These are phyloP conservation scores for Silurus glanis DNA, from an alignment of 2,113 vertebrate species.

Conservation along the genomic window DNA sequence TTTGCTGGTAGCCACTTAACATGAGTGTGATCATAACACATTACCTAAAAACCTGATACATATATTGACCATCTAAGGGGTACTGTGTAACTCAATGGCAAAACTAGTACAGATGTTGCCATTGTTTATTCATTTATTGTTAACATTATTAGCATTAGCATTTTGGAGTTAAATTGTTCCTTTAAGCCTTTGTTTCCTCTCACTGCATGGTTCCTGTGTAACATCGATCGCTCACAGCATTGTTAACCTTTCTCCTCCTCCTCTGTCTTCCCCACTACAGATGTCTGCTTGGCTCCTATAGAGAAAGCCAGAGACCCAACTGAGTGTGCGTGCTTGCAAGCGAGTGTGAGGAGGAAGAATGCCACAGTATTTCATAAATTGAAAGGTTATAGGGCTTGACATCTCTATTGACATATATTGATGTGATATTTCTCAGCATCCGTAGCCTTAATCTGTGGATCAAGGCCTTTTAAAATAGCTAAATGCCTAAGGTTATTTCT, in stretches of 20 bases:
- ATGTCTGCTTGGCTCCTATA: slow-evolving; percentile 39
- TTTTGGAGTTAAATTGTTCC: slow-evolving; percentile 21
- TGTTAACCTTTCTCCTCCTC: slow-evolving; percentile 52
- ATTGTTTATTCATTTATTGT: neutral
- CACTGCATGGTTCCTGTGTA: slow-evolving; percentile 43
- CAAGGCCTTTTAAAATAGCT: neutral
- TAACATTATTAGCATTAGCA: neutral
- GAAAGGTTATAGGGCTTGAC: slow-evolving; percentile 32
- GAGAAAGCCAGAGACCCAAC: slow-evolving; percentile 24
- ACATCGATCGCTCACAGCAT: slow-evolving; percentile 45
- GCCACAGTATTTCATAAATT: slow-evolving; percentile 6
- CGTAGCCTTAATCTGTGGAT: slow-evolving; percentile 19
- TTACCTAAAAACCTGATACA: neutral
- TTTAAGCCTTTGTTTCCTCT: slow-evolving; percentile 29
- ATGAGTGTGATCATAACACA: neutral
- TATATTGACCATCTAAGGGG: neutral
- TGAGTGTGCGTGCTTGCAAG: slow-evolving; percentile 7
- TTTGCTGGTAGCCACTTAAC: neutral
- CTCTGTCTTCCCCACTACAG: slow-evolving; percentile 36
- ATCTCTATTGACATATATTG: slow-evolving; percentile 24
- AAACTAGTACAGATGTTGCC: neutral
- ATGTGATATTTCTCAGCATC: slow-evolving; percentile 38
- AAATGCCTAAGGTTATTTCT: neutral
- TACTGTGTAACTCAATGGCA: neutral
- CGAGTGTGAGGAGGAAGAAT: slow-evolving; percentile 24